Conservation (phyloP, 2,113 vertebrate species). For the Siniperca chuatsi region DNA sequence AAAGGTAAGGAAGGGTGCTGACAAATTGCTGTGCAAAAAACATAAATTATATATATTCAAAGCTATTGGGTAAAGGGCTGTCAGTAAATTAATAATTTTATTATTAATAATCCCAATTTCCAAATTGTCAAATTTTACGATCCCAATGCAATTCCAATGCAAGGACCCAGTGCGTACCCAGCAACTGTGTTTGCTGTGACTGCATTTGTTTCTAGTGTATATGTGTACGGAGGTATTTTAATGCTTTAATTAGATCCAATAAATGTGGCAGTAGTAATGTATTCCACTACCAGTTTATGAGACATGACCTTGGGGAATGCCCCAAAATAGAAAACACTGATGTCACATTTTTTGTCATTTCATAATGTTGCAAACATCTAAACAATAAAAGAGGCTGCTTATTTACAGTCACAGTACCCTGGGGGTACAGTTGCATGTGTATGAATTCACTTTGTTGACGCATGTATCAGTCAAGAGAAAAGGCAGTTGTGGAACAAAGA, state of each 20-base stretch:
- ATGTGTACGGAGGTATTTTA: not conserved
- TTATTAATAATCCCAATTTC: not conserved
- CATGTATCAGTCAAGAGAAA: conserved; percentile 53
- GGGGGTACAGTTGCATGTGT: conserved; percentile 20
- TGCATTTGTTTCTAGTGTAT: not conserved
- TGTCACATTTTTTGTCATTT: conserved; percentile 35
- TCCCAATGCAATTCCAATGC: not conserved
- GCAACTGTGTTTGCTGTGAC: not conserved
- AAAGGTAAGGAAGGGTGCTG: not conserved
- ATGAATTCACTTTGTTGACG: conserved; percentile 33
- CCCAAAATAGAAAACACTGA: conserved; percentile 43
- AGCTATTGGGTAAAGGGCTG: not conserved
- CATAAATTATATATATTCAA: not conserved
- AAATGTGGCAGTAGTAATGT: conserved; percentile 17
- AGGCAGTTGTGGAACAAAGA: conserved; percentile 74
- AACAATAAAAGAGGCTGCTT: conserved; percentile 51
- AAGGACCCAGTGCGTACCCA: not conserved
- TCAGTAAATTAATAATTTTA: not conserved
- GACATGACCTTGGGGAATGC: conserved; percentile 33
- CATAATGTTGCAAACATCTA: conserved; percentile 33
- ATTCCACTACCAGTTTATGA: conserved; percentile 10
- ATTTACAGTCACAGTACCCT: conserved; percentile 44
- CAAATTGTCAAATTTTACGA: not conserved
- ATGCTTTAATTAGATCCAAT: conserved; percentile 6
- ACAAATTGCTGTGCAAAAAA: not conserved